These are phyloP conservation scores for Aleadryas rufinucha DNA, from an alignment of 2,113 vertebrate species.

Conservation along the genomic window DNA sequence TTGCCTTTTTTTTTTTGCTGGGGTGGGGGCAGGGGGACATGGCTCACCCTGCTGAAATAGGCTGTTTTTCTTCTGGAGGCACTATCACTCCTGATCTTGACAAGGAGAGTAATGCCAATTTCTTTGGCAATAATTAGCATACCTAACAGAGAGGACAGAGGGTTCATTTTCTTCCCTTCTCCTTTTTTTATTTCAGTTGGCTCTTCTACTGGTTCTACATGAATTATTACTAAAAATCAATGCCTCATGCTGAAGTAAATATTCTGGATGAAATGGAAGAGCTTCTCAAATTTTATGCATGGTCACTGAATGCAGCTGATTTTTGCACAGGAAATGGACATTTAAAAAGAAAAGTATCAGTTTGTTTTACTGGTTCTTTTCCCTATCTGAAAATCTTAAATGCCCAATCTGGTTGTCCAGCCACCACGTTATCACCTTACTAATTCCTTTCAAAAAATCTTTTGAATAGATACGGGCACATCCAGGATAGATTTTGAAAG, in stretches of 20 bases:
- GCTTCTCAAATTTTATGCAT: neutral
- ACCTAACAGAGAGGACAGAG: neutral
- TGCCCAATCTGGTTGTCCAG: neutral
- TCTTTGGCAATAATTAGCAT: neutral
- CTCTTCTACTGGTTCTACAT: neutral
- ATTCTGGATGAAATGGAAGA: neutral
- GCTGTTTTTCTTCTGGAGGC: neutral
- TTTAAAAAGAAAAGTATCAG: neutral
- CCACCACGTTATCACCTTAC: neutral
- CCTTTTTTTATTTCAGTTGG: neutral
- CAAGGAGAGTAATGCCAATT: neutral
- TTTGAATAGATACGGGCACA: neutral
- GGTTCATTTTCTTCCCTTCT: neutral
- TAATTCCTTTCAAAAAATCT: neutral
- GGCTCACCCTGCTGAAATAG: neutral
- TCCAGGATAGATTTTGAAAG: neutral
- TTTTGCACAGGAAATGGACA: neutral
- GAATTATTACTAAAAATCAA: neutral
- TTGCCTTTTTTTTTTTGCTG: neutral
- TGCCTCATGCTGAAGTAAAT: neutral
- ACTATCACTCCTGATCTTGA: neutral
- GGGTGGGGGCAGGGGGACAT: neutral
- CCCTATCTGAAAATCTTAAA: neutral
- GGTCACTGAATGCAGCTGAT: neutral
- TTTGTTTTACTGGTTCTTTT: neutral